Percentiles rank a stretch among this genome's conserved stretches.
Evolutionary conservation across 2,113 vertebrate genomes (phyloP).

Genomic region (Pundamilia nyererei): DNA sequence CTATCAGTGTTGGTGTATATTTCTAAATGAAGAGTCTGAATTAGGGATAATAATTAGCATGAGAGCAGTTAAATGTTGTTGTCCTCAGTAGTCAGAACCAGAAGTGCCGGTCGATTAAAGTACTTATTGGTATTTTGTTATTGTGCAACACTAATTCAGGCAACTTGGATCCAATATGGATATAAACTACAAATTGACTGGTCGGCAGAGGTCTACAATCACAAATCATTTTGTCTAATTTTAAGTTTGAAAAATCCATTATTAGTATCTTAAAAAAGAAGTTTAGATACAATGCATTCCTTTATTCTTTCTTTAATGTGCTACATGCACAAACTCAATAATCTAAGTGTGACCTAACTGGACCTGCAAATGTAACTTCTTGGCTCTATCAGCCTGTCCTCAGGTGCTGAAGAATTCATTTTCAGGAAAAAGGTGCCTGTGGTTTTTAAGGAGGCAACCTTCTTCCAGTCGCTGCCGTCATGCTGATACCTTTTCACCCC

Average conservation of each 20-base stretch:
- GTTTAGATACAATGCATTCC: background rate
- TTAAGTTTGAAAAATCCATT: background rate
- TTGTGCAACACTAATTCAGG: background rate
- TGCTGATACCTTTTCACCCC: background rate
- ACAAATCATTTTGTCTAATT: background rate
- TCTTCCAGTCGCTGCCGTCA: background rate
- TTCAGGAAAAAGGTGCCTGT: background rate
- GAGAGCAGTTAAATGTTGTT: background rate
- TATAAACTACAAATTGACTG: background rate
- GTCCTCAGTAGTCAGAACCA: background rate
- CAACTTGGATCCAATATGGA: background rate
- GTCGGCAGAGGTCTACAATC: background rate
- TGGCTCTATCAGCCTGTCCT: background rate
- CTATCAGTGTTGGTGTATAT: background rate
- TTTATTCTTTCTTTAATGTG: background rate
- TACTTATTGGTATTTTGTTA: background rate
- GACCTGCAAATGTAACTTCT: conserved; percentile 8
- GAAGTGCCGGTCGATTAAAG: background rate
- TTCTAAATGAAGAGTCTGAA: background rate
- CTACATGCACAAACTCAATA: background rate
- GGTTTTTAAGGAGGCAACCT: background rate
- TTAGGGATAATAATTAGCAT: background rate
- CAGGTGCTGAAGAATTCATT: background rate
- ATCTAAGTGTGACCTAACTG: background rate
- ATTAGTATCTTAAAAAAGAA: background rate